Conservation (phyloP, 2,797 vertebrate species). For the Rhynchonycteris naso region DNA sequence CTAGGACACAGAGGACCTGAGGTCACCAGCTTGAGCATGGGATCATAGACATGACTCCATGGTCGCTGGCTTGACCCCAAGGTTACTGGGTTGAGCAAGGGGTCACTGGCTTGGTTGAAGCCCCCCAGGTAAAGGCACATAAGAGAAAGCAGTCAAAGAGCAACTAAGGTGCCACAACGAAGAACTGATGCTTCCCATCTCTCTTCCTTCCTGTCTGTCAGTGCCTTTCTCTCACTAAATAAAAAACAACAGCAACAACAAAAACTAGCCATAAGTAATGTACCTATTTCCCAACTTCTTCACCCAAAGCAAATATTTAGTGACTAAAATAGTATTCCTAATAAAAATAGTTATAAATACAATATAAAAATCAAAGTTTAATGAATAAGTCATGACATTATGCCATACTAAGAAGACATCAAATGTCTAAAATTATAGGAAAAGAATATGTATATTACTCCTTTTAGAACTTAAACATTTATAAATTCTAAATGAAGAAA, state of each 20-base stretch:
- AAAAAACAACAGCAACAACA: background rate
- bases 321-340: background rate
- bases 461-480: slow-evolving; percentile 58
- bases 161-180: no score
- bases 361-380: slow-evolving; percentile 52
- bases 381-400: slow-evolving; percentile 77
- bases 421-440: slow-evolving; percentile 76
- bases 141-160: no score
- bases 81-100: no score
- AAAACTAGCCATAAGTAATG: slow-evolving; percentile 14
- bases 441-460: slow-evolving; percentile 59
- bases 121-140: no score
- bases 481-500: slow-evolving; percentile 65
- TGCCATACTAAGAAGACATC: slow-evolving; percentile 83
- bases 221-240: no score
- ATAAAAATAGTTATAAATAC: slow-evolving; percentile 67
- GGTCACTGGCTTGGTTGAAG: no score
- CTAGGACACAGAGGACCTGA: no score
- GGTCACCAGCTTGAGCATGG: no score
- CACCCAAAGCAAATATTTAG: slow-evolving; percentile 22
- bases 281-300: slow-evolving; percentile 14
- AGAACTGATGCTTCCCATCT: no score
- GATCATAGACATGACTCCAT: no score
- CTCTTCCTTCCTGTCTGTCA: no score
- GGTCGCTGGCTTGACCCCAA: no score